Percentiles rank a stretch among this genome's conserved stretches.
Conservation (phyloP, 1,140 invertebrate species). For the Magallana angulata region DNA sequence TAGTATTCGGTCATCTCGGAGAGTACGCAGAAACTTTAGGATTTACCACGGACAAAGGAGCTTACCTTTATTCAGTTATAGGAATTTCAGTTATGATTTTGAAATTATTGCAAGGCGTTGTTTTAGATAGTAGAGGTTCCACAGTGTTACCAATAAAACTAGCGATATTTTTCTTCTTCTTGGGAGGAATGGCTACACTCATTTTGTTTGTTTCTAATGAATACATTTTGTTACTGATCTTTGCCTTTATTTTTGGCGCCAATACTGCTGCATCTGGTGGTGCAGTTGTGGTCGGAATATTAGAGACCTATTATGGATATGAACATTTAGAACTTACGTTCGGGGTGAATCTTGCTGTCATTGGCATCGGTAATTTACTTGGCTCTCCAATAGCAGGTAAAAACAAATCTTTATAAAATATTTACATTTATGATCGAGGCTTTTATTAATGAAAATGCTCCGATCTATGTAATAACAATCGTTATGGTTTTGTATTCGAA, state of each 20-base stretch:
- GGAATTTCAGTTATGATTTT: conserved; percentile 30
- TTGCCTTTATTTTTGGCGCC: conserved; percentile 4
- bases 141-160: neutral
- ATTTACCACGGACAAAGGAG: neutral
- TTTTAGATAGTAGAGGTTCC: neutral
- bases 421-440: no score
- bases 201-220: neutral
- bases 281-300: conserved; percentile 20
- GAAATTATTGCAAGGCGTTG: conserved; percentile 28
- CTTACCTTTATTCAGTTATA: conserved; percentile 38
- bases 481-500: no score
- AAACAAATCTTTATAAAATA: no score
- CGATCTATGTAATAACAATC: no score
- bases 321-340: conserved; percentile 35
- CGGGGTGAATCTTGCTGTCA: neutral
- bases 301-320: conserved; percentile 10
- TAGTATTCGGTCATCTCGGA: conserved; percentile 43
- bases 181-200: conserved; percentile 15
- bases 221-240: neutral
- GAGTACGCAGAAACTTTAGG: conserved; percentile 12
- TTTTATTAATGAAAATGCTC: no score
- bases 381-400: conserved; percentile 34
- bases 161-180: conserved; percentile 27
- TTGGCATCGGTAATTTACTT: conserved; percentile 34
- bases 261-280: conserved; percentile 16